phyloP scores from a whole-genome alignment of 92 coral and sea anemone genomes.

The Palythoa grandiflora region DNA sequence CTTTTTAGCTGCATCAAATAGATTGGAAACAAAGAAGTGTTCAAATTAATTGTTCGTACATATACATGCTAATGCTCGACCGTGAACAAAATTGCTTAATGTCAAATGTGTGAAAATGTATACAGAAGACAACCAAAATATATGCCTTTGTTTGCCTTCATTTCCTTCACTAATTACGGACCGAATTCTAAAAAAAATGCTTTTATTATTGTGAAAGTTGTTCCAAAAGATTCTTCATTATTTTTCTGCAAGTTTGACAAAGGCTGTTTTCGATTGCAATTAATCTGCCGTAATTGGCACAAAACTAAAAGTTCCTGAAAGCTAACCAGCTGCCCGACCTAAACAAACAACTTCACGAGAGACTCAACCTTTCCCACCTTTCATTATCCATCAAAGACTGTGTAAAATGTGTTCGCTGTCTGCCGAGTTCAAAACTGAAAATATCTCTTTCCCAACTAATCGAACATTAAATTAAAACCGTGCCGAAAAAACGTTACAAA shows the following conservation, averaged over 20 bases:
- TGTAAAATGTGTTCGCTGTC: neutral
- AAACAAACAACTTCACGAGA: conserved; percentile 35
- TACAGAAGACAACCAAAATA: neutral
- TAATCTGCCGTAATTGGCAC: conserved; percentile 40
- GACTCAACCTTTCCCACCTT: conserved; percentile 1
- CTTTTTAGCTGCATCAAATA: no score
- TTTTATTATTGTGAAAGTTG: neutral
- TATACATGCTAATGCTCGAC: neutral
- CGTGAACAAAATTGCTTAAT: conserved; percentile 8
- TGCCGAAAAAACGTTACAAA: neutral
- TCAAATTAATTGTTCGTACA: no score
- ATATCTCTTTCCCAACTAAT: neutral
- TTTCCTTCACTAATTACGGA: conserved; percentile 17
- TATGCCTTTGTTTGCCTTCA: neutral
- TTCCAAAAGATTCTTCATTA: neutral
- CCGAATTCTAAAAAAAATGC: neutral
- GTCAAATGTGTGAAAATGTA: neutral
- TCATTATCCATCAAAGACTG: conserved; percentile 16
- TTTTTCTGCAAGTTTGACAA: neutral
- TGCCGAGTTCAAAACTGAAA: neutral
- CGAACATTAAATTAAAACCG: neutral
- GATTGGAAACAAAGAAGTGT: no score
- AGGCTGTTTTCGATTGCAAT: neutral
- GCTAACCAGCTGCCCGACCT: conserved; percentile 26
- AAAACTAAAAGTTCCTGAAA: conserved; percentile 15